Evolutionary conservation across 2,797 vertebrate species (phyloP).

Genomic region (Cossypha dichroa): DNA sequence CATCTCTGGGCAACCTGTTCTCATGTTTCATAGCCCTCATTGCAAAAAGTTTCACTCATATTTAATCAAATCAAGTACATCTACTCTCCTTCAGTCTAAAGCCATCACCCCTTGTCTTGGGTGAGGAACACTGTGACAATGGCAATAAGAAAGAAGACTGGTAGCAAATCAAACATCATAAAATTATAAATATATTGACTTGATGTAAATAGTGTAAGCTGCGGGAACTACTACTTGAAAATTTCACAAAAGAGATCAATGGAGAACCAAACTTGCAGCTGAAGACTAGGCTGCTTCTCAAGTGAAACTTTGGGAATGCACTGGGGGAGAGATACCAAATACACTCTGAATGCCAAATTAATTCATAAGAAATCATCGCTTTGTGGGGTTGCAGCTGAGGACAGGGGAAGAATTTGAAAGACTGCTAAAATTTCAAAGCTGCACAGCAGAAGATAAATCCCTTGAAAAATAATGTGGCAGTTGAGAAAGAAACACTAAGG

Average conservation of each 20-base stretch:
- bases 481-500: neutral
- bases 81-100: neutral
- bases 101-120: neutral
- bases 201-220: neutral
- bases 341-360: neutral
- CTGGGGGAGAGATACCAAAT: neutral
- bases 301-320: neutral
- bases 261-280: neutral
- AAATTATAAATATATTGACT: neutral
- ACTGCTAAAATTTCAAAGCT: neutral
- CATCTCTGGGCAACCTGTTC: neutral
- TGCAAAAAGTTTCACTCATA: neutral
- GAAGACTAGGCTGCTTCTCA: neutral
- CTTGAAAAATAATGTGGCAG: neutral
- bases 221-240: neutral
- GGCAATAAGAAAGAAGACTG: neutral
- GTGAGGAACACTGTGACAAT: neutral
- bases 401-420: neutral
- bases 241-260: neutral
- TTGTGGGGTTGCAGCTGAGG: rapidly evolving
- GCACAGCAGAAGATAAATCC: neutral
- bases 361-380: neutral
- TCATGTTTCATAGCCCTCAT: neutral
- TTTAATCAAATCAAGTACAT: neutral
- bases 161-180: neutral